These are phyloP conservation scores for Geodia barretti DNA, from an alignment of 37 sponge, comb jelly and placozoan genomes.

Conservation along the genomic window DNA sequence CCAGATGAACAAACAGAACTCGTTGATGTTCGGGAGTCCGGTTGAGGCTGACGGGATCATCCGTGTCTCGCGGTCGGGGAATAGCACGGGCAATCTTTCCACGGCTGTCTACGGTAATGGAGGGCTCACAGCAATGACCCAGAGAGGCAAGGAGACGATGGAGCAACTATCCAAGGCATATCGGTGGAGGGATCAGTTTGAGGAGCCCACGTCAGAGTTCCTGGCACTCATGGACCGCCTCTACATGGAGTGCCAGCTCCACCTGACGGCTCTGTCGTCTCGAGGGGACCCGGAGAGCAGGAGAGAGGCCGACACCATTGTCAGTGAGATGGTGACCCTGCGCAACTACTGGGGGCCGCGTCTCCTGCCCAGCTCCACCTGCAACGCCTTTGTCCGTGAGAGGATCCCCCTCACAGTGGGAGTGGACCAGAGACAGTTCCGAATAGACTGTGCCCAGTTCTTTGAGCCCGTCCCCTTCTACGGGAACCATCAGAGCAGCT, in stretches of 20 bases:
- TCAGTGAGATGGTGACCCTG: conserved; percentile 48
- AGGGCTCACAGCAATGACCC: neutral
- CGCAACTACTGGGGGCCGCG: conserved; percentile 64
- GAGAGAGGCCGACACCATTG: conserved; percentile 53
- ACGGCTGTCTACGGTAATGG: too few species aligned
- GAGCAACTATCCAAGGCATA: conserved; percentile 35
- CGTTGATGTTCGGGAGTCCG: neutral
- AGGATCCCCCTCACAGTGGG: conserved; percentile 37
- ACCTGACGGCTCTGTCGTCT: conserved; percentile 52
- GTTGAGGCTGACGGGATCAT: neutral
- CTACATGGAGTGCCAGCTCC: conserved; percentile 68
- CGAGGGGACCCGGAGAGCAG: conserved; percentile 24
- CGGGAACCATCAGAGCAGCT: conserved; percentile 2
- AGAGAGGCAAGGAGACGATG: conserved; percentile 20
- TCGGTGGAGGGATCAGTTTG: conserved; percentile 46
- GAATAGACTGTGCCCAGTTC: conserved; percentile 78
- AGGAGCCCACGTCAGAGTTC: conserved; percentile 38
- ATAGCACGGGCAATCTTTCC: neutral
- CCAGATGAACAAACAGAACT: neutral
- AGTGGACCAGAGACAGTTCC: conserved; percentile 24
- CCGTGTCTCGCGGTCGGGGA: neutral
- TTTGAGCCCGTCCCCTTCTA: conserved; percentile 76
- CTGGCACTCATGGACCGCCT: conserved; percentile 54
- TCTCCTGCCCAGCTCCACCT: conserved; percentile 48
- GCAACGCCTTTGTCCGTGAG: conserved; percentile 69